These are phyloP conservation scores for Cyprinodon variegatus DNA, from an alignment of 2,113 vertebrate species.

Conservation along the genomic window DNA sequence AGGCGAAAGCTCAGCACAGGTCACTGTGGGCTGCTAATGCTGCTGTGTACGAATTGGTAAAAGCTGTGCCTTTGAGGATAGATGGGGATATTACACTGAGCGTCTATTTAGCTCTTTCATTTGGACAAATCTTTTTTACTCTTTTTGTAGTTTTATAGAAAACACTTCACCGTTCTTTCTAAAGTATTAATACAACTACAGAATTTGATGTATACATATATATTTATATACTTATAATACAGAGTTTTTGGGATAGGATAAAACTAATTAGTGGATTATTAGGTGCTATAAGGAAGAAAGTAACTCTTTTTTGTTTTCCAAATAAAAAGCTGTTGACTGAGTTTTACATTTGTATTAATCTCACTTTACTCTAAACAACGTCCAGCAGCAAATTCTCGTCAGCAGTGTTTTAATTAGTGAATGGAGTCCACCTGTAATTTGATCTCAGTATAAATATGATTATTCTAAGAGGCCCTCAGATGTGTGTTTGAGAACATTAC, in stretches of 20 bases:
- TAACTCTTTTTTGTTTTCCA: too few relatives aligned
- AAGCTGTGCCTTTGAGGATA: constrained; percentile 60
- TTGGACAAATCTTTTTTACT: background rate
- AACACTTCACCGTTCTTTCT: background rate
- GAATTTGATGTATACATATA: too few relatives aligned
- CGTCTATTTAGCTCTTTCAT: background rate
- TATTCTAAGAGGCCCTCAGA: background rate
- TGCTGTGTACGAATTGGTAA: constrained; percentile 27
- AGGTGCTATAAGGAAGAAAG: too few relatives aligned
- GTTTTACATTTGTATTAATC: too few relatives aligned
- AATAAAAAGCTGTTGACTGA: too few relatives aligned
- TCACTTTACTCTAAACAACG: too few relatives aligned
- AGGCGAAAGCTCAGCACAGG: constrained; percentile 4
- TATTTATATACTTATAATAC: too few relatives aligned
- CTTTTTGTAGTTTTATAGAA: background rate
- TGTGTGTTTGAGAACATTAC: background rate
- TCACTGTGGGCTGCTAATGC: constrained; percentile 35
- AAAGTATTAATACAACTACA: too few relatives aligned
- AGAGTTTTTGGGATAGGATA: too few relatives aligned
- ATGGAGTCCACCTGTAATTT: background rate
- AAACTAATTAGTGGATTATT: too few relatives aligned
- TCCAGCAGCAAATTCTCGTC: background rate
- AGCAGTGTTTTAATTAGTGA: background rate
- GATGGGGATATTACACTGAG: constrained; percentile 47
- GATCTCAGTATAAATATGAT: background rate